Evolutionary conservation across 1,140 invertebrate genomes (phyloP).

Genomic region (Plodia interpunctella): DNA sequence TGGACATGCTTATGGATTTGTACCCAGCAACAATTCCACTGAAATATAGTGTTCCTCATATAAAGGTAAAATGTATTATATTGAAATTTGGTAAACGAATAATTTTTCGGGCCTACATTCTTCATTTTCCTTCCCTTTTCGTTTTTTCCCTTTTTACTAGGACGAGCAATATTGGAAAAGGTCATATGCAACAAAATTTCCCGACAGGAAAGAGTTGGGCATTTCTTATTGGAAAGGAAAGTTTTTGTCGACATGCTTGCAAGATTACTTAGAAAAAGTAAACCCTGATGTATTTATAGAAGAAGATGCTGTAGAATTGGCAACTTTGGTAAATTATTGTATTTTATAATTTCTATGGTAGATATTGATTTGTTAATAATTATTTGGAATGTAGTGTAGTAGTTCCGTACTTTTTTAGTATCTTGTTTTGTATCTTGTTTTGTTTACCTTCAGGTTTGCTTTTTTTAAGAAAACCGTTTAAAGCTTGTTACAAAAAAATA

Average conservation of each 20-base stretch:
- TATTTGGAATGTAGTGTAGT: too few species aligned
- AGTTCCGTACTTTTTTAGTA: too few species aligned
- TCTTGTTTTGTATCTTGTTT: too few species aligned
- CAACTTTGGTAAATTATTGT: conserved; percentile 44
- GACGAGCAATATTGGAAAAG: conserved; percentile 71
- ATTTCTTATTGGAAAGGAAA: conserved; percentile 66
- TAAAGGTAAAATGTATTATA: conserved; percentile 56
- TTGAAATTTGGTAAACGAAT: too few species aligned
- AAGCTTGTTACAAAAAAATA: too few species aligned
- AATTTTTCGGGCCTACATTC: too few species aligned
- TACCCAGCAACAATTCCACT: conserved; percentile 63
- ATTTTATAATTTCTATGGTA: too few species aligned
- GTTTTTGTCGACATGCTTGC: conserved; percentile 58
- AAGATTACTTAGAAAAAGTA: conserved; percentile 65
- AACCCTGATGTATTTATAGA: conserved; percentile 66
- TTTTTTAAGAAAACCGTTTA: not conserved
- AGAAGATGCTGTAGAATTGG: conserved; percentile 55
- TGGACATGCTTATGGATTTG: conserved; percentile 66
- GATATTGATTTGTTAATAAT: too few species aligned
- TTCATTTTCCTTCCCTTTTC: too few species aligned
- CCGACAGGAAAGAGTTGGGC: conserved; percentile 41
- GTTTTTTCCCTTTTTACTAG: conserved; percentile 29
- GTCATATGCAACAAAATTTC: conserved; percentile 55
- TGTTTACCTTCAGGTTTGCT: too few species aligned
- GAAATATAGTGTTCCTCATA: conserved; percentile 55